Base-by-base conservation (phyloP, 2,888 invertebrate genomes). In the Syrista parreyssii region DNA sequence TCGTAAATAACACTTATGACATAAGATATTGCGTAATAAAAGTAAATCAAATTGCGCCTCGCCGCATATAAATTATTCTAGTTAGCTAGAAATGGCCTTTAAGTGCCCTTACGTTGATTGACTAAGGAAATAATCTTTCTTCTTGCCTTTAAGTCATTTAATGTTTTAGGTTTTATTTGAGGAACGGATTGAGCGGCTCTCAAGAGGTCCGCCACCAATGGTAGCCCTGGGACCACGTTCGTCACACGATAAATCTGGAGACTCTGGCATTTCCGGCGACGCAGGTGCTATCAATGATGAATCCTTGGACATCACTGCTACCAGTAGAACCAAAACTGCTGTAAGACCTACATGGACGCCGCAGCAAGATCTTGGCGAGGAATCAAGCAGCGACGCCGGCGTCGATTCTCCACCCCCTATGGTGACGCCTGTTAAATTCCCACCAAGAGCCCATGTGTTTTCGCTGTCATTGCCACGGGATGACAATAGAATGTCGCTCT, bases 191-290 rank as follows among this genome's bases (percentile, higher is more conserved):
- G 93, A 93, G 83, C 91, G 93, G 75, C 88, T 92, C 89, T 93
- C 89, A 88, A 93, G 92, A 89, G 93, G 92, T 83, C 93, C 84
- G 86, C 92, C 85, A 86, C 91, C 88, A 91, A 40, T 91, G 92
- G 36, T 92, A 91, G 87, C 91, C 91, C 73, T 92, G 81, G 95
- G 87, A 88, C 94, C 85, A 12, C 90, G 93, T 68, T 92, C 92
- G 32, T 92, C 91, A 75, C 93, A 94, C 80, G 96, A 96, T 87
- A 96, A 96, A 89, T 96, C 96, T 1, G 96, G 96, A 0, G 97
- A 97, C 91, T 96, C 96, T 0, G 97, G 96, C 0, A 97, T 97
- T 84, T 96, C 96, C 0, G 96, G 96, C 0, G 96, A 96, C 88
- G 95, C 94, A n/a, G 94, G 94, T 78, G 94, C 94, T 11, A 91